Evolutionary conservation across 2,113 vertebrate species (phyloP).

Genomic region (Cyphomyrus plagiostoma): DNA sequence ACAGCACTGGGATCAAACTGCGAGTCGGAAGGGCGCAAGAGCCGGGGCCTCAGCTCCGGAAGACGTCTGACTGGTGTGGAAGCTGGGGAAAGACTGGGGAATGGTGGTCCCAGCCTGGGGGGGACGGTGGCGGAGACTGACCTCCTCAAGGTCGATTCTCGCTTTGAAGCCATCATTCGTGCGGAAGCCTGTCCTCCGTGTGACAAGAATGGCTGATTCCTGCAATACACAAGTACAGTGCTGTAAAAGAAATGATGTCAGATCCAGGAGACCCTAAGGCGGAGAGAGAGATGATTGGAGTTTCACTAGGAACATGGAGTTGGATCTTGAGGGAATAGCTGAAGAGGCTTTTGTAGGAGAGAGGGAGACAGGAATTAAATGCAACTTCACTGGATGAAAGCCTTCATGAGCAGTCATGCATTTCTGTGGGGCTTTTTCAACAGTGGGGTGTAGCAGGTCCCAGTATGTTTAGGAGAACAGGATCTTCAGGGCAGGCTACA

Average conservation of each 20-base stretch:
- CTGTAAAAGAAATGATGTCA: slow-evolving; percentile 41
- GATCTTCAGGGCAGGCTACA: neutral
- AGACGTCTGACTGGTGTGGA: slow-evolving; percentile 42
- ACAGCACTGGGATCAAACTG: slow-evolving; percentile 64
- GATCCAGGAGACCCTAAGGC: slow-evolving; percentile 26
- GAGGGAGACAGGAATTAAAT: neutral
- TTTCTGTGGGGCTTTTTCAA: neutral
- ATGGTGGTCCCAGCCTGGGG: slow-evolving; percentile 59
- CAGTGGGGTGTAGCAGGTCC: neutral
- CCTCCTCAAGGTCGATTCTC: slow-evolving; percentile 63
- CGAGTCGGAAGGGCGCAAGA: slow-evolving; percentile 58
- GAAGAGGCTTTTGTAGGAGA: neutral
- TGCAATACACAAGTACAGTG: neutral
- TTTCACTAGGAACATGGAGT: slow-evolving; percentile 34
- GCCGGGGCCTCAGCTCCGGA: slow-evolving; percentile 56
- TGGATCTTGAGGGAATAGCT: slow-evolving; percentile 34
- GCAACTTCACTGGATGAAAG: neutral
- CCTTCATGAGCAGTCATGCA: neutral
- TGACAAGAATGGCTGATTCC: neutral
- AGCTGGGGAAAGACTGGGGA: slow-evolving; percentile 40
- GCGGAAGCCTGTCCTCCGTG: slow-evolving; percentile 2
- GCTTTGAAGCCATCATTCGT: slow-evolving; percentile 57
- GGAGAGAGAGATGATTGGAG: slow-evolving; percentile 15
- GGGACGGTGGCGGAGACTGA: slow-evolving; percentile 49
- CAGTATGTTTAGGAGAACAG: neutral